A percentile compares a stretch with the other conserved stretches of the same genome.
These are phyloP conservation scores for Mizuhopecten yessoensis DNA, from an alignment of 1,140 invertebrate species.

Conservation along the genomic window DNA sequence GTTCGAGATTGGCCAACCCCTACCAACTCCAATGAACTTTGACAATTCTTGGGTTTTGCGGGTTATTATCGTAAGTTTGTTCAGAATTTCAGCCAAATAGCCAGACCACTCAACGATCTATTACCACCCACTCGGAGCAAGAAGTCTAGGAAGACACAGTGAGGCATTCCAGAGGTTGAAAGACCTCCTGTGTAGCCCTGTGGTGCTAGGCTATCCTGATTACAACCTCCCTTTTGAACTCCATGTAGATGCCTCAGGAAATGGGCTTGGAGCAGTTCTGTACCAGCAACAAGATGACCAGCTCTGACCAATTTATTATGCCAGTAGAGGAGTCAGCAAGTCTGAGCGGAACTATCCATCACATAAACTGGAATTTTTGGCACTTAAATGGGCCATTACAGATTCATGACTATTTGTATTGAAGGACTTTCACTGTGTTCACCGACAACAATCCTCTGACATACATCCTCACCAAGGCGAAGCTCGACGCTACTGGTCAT, in stretches of 20 bases:
- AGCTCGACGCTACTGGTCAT: conserved; percentile 51
- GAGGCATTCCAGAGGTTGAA: conserved; percentile 63
- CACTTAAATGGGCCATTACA: conserved; percentile 52
- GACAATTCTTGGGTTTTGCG: conserved; percentile 62
- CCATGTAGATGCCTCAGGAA: conserved; percentile 62
- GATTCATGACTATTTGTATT: conserved; percentile 59
- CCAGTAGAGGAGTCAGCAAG: conserved; percentile 50
- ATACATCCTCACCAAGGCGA: conserved; percentile 54
- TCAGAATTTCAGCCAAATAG: conserved; percentile 43
- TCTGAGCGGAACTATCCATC: conserved; percentile 55
- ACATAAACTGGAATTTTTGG: conserved; percentile 59
- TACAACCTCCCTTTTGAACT: conserved; percentile 57
- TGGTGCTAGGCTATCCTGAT: conserved; percentile 66
- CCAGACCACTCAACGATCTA: conserved; percentile 44
- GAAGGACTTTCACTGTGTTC: conserved; percentile 51
- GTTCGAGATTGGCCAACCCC: conserved; percentile 52
- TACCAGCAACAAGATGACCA: conserved; percentile 61
- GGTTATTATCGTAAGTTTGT: conserved; percentile 61
- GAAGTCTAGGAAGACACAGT: background rate
- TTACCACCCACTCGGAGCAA: background rate
- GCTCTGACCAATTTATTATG: conserved; percentile 46
- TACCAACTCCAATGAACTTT: conserved; percentile 40
- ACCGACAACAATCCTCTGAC: conserved; percentile 61
- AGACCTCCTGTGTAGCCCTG: conserved; percentile 50
- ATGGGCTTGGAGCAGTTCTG: conserved; percentile 73